Evolutionary conservation across 2,113 vertebrate genomes (phyloP), one percentile per base, ranked within the genome.

Genomic region (Dasyprocta punctata): DNA sequence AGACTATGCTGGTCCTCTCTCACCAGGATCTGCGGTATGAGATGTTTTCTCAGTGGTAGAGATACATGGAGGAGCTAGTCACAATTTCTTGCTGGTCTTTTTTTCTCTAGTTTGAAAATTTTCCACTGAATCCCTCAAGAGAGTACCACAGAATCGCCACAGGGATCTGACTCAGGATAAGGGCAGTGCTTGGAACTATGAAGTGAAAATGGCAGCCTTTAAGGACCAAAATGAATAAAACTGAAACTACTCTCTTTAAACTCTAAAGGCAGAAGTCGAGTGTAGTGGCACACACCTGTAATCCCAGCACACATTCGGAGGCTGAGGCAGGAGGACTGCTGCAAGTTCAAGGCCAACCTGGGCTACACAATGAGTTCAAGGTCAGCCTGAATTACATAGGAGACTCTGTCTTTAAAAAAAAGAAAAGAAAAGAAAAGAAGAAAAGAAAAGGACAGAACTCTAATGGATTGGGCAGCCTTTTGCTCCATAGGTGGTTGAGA

Each of bases 1-100:
- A 95, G 81, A 91, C 49, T 30, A 17, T 56, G 47, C 33, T 56
- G 33, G 58, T 4, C 86, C 2, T 41, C 80, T 80, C 41, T 96
- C 17, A 49, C 22, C 52, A 89, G 24, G 44, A 77, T 94, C 80
- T 95, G 38, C 69, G 3, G 1, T 69, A 17, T 56, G 14, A 92
- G 60, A 58, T 86, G 33, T 77, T 95, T 90, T 86, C 33, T 86
- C 22, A 60, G 65, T n/a, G 56, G 78, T 86, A 65, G 47, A 95
- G 58, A 81, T 28, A 86, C 24, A 36, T 63, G 38, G 52, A 95
- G 71, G 58, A 85, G 13, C 60, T 90, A 80, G 67, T 89, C 85
- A 89, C 58, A 85, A 73, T 73, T 93, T 92, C 54, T 95, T 95
- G 19, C 60, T 89, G 73, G n/a, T 71, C 6, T 93, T 93, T 96